A percentile compares a stretch with the other conserved stretches of the same genome.
Conservation (phyloP, 2,888 invertebrate species). For the Horisme vitalbata region DNA sequence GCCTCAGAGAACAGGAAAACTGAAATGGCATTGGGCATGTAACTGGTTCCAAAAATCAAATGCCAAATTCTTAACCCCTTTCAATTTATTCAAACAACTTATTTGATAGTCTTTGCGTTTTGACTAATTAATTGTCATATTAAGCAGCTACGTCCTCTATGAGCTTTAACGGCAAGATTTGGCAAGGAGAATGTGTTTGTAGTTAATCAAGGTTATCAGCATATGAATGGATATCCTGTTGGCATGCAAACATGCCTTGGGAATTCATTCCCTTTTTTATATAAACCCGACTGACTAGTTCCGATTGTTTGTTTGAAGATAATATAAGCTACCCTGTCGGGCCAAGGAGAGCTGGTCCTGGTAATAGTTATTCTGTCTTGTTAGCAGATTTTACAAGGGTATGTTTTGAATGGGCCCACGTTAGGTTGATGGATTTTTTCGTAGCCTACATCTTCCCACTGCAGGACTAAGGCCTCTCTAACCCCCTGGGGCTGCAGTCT, state of each 20-base stretch:
- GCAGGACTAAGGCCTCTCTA: too few relatives aligned
- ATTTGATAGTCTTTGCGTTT: background rate
- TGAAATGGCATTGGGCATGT: conserved; percentile 4
- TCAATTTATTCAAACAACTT: conserved; percentile 14
- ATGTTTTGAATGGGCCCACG: conserved; percentile 3
- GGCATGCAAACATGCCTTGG: conserved; percentile 14
- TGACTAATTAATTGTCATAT: conserved; percentile 13
- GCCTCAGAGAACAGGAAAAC: conserved; percentile 2
- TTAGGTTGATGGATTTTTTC: too few relatives aligned
- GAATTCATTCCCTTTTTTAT: conserved; percentile 22
- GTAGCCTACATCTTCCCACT: too few relatives aligned
- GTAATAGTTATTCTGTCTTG: conserved; percentile 4
- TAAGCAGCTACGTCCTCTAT: conserved; percentile 19
- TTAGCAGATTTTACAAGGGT: conserved; percentile 1
- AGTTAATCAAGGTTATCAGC: conserved; percentile 56
- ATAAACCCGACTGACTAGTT: conserved; percentile 11
- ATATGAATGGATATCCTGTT: conserved; percentile 44
- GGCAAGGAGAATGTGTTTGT: conserved; percentile 62
- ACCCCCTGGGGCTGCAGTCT: too few relatives aligned
- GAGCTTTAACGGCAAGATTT: conserved; percentile 41
- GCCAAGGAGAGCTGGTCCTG: conserved; percentile 14
- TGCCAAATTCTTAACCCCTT: conserved; percentile 3
- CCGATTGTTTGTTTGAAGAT: conserved; percentile 11
- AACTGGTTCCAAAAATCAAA: background rate
- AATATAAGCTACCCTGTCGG: conserved; percentile 23